Conservation (phyloP, 2,888 invertebrate genomes). For the Cephus nigrinus region DNA sequence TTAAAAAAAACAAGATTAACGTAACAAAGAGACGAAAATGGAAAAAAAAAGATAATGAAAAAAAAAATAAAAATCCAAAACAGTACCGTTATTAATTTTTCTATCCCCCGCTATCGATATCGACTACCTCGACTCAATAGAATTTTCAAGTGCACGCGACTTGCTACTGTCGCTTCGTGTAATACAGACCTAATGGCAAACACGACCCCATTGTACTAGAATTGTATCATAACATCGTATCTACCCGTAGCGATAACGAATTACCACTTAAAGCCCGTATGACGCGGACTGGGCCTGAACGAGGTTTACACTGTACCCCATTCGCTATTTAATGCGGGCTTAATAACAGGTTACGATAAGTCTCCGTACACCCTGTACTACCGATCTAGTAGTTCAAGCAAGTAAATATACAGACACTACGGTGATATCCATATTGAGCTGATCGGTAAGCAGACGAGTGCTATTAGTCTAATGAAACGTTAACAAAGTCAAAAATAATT, state of each 20-base stretch:
- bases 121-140: no score
- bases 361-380: background rate
- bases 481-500: background rate
- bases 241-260: conserved; percentile 38
- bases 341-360: background rate
- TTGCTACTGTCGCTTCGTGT: conserved; percentile 27
- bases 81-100: no score
- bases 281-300: conserved; percentile 8
- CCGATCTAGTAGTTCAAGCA: no score
- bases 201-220: conserved; percentile 25
- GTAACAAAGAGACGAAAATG: no score
- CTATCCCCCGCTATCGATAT: background rate
- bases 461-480: background rate
- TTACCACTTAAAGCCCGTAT: conserved; percentile 38
- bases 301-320: conserved; percentile 3
- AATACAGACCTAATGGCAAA: conserved; percentile 30
- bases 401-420: no score
- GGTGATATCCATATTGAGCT: no score
- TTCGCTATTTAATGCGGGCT: conserved; percentile 3
- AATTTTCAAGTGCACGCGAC: background rate
- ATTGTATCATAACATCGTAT: conserved; percentile 37
- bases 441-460: no score
- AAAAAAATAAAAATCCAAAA: no score
- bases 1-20: no score
- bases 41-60: no score